These are phyloP conservation scores for Acrocephalus scirpaceus DNA, from an alignment of 2,797 vertebrate genomes.

Conservation along the genomic window DNA sequence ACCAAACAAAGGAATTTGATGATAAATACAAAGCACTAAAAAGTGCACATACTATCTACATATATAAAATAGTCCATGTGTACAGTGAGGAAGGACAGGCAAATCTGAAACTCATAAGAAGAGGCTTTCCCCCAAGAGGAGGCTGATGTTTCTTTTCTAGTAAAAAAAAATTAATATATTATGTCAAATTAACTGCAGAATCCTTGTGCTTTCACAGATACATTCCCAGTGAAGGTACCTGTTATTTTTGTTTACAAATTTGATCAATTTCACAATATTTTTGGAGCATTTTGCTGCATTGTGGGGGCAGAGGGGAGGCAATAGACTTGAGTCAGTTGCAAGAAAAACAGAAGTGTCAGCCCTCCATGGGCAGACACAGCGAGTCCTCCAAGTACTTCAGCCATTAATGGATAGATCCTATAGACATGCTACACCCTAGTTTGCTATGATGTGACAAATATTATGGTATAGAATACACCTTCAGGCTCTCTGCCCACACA, in stretches of 20 bases:
- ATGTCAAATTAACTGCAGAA: not conserved
- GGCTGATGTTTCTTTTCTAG: not conserved
- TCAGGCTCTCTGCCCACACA: not conserved
- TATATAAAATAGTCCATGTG: not conserved
- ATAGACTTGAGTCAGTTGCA: fast-evolving
- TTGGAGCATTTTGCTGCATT: not conserved
- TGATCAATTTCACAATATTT: not conserved
- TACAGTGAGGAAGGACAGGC: not conserved
- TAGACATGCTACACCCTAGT: not conserved
- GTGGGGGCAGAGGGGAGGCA: fast-evolving
- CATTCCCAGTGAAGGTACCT: not conserved
- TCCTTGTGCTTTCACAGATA: not conserved
- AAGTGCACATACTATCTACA: not conserved
- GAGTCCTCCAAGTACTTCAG: not conserved
- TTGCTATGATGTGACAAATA: not conserved
- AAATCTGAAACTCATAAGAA: not conserved
- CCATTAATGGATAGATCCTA: not conserved
- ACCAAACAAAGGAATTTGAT: not conserved
- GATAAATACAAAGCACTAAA: not conserved
- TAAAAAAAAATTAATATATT: not conserved
- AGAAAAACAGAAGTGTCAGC: not conserved
- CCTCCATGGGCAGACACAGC: not conserved
- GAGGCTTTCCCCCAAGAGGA: not conserved
- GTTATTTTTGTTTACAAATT: not conserved
- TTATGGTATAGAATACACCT: not conserved